These are phyloP conservation scores for Cryptophagus acutangulus DNA, from an alignment of 2,888 invertebrate genomes.

Conservation along the genomic window DNA sequence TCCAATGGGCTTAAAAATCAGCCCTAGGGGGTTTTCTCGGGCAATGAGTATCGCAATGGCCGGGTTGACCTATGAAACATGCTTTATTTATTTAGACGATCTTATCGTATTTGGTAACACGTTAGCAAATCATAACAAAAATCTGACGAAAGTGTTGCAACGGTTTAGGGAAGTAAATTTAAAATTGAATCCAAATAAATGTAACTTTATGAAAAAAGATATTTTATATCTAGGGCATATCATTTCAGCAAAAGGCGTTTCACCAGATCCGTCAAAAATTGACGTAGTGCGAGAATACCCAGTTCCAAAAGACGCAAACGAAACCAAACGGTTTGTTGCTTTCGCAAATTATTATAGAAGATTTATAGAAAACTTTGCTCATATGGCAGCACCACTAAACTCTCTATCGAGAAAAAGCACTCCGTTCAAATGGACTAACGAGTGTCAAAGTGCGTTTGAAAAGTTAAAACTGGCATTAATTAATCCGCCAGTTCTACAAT, in stretches of 20 bases:
- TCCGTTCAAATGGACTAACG: slow-evolving; percentile 12
- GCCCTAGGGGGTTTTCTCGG: slow-evolving; percentile 27
- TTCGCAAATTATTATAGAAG: slow-evolving; percentile 23
- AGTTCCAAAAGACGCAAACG: slow-evolving; percentile 17
- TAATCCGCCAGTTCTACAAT: slow-evolving; percentile 18
- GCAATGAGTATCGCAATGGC: slow-evolving; percentile 27
- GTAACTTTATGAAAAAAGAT: slow-evolving; percentile 21
- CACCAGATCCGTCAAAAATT: neutral
- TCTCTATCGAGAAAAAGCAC: slow-evolving; percentile 9
- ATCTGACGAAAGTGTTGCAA: slow-evolving; percentile 13
- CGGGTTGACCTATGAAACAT: slow-evolving; percentile 17
- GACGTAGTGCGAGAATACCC: slow-evolving; percentile 19
- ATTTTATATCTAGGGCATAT: slow-evolving; percentile 14
- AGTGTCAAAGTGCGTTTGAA: slow-evolving; percentile 14
- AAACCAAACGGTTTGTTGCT: slow-evolving; percentile 21
- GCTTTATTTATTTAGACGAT: slow-evolving; percentile 1
- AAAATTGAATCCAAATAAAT: slow-evolving; percentile 18
- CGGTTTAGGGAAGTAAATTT: slow-evolving; percentile 10
- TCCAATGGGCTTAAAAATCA: slow-evolving; percentile 30
- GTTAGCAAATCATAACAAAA: slow-evolving; percentile 20
- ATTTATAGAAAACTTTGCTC: slow-evolving; percentile 19
- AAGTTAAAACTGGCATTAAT: slow-evolving; percentile 13
- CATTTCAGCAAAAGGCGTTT: slow-evolving; percentile 8
- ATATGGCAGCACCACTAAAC: slow-evolving; percentile 11
- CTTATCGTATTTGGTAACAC: slow-evolving; percentile 20